Conservation (phyloP, 2,888 invertebrate species). For the Xanthostigma xanthostigma region DNA sequence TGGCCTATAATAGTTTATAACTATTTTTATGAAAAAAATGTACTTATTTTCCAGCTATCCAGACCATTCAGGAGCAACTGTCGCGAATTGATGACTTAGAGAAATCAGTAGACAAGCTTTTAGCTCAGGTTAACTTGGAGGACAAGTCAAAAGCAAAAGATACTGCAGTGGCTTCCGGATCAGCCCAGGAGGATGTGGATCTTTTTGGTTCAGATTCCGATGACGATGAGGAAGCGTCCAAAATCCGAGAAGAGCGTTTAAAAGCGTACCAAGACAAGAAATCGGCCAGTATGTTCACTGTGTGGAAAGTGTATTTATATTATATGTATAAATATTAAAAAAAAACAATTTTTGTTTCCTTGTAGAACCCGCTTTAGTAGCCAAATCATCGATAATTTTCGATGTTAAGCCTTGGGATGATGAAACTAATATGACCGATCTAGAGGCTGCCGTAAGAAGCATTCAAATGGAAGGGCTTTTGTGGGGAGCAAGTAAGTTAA, state of each 20-base stretch:
- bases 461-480: conserved; percentile 73
- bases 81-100: no score
- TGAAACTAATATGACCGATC: conserved; percentile 77
- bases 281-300: conserved; percentile 51
- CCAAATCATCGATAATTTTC: conserved; percentile 86
- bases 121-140: conserved; percentile 36
- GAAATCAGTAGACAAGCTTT: no score
- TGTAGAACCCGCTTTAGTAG: conserved; percentile 70
- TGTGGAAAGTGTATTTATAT: background rate
- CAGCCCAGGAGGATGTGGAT: conserved; percentile 57
- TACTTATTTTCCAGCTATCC: no score
- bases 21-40: background rate
- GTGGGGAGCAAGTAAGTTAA: conserved; percentile 68
- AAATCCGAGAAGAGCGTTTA: conserved; percentile 66
- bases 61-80: no score
- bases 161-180: conserved; percentile 7
- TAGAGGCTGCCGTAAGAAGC: conserved; percentile 68
- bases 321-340: background rate
- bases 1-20: no score
- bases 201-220: conserved; percentile 71
- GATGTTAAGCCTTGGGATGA: conserved; percentile 92
- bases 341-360: conserved; percentile 1
- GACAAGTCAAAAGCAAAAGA: conserved; percentile 29
- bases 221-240: conserved; percentile 58
- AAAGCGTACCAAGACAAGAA: conserved; percentile 86